Evolutionary conservation across 2,888 invertebrate species (phyloP), one percentile per base, ranked within the genome.

Genomic region (Hemithea aestivaria): DNA sequence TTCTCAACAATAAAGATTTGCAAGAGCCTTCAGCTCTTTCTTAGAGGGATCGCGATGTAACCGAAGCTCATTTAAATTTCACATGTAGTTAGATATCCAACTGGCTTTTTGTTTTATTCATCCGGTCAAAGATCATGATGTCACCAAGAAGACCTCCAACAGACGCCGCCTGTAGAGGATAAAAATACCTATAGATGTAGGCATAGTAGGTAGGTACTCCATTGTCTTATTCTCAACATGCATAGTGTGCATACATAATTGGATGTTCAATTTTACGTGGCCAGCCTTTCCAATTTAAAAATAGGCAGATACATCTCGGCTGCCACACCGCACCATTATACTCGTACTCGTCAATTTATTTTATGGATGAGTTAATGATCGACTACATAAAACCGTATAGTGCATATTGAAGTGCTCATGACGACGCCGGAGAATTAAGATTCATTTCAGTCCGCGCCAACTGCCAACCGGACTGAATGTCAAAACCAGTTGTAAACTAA

Each of bases 101-200:
- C 40, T 55, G 45, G 58, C 56, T 63, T 65, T 58, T 57, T 73
- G 69, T 73, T 69, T 71, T 71, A 70, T 69, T 69, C 65, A 71
- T 65, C 46, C 53, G 60, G 61, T 57, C 62, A 57, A 64, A 67
- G 57, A 67, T 61, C 62, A 66, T 72, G 64, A 69, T 66, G 69
- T 66, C 66, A 69, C 55, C 46, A 40, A 35, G 24, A 34, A 49
- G 50, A 58, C 51, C 55, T 51, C 42, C 51, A 45, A 35, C 43
- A 40, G 51, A 33, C 32, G 32, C 20, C 34, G 29, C 36, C 37
- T 42, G 50, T 43, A 36, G 45, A 51, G 37, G 46, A 47, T 58
- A 58, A 54, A 38, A 48, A 53, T 24, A n/a, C n/a, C n/a, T n/a
- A n/a, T n/a, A n/a, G n/a, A n/a, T n/a, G n/a, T n/a, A n/a, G n/a